Base-by-base conservation (phyloP, 2,888 invertebrate genomes). In the Dynastes maya region DNA sequence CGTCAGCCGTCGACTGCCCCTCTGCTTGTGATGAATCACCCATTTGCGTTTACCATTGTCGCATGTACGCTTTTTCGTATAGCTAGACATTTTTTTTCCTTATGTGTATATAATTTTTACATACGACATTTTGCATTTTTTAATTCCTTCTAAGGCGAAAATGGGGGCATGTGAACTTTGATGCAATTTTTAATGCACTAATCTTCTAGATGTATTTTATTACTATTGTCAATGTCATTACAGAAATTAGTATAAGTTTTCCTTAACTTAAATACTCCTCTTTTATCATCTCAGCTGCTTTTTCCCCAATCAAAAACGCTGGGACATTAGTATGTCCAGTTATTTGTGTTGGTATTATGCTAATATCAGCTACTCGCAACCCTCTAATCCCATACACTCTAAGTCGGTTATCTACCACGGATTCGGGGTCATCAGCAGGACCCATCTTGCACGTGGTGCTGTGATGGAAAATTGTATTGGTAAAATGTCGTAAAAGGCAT, bases 361-460 rank as follows among this genome's bases (percentile, higher is more conserved):
- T 91, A 1, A 90, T 90, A 82, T 92, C 92, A 0, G 89, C 89
- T 0, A 92, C 91, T 61, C 92, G 86, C 29, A 92, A 86, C 2
- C 88, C 86, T 11, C 88, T 83, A 6, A 92, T 85, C 0, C 91
- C 92, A 80, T 91, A 86, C 0, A 92, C 91, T 77, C 86, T 87
- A 5, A 92, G 84, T 68, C 89, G 86, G 2, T 90, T 88, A 82
- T 92, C 91, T 0, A 93, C 92, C 0, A 93, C 92, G 0, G 92
- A 91, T 76, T 88, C 87, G 0, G 89, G 87, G 84, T 92, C 92
- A 9, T 81, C 83, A 5, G 82, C 65, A 0, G 91, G 90, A 0
- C 92, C 92, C 92, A 92, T 92, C 84, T 91, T 91, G 58, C 89
- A 91, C 0, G 92, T 91, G 0, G 91, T 89, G 6, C 90, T 88